These are phyloP conservation scores for Drosophila mettleri DNA, from an alignment of 2,888 invertebrate species.

Conservation along the genomic window DNA sequence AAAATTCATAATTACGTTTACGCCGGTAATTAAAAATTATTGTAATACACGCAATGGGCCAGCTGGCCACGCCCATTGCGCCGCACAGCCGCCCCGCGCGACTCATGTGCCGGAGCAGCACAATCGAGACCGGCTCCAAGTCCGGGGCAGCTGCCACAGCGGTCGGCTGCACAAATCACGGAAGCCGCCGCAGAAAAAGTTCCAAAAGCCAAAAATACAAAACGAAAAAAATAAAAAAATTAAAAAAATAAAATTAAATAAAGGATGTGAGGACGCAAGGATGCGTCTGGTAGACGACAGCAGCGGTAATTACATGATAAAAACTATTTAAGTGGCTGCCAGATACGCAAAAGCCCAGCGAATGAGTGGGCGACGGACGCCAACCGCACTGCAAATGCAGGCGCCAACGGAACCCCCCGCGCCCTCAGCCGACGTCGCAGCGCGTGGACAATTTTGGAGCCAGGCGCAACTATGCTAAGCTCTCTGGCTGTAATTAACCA, in stretches of 20 bases:
- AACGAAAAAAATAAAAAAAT: background rate
- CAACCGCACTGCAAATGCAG: conserved; percentile 15
- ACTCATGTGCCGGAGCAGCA: conserved; percentile 57
- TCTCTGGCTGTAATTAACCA: too few species aligned
- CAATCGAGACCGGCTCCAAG: conserved; percentile 20
- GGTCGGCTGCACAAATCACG: conserved; percentile 77
- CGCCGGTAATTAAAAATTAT: conserved; percentile 86
- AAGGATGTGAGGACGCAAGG: conserved; percentile 32
- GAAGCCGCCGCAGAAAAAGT: conserved; percentile 57
- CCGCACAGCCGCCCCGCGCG: conserved; percentile 13
- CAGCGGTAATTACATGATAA: conserved; percentile 81
- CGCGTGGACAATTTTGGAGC: too few species aligned
- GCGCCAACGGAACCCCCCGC: conserved; percentile 7
- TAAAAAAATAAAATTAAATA: background rate
- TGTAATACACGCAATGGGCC: conserved; percentile 82
- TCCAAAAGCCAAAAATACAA: conserved; percentile 22
- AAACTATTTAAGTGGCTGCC: conserved; percentile 76
- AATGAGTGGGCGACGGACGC: background rate
- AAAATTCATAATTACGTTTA: conserved; percentile 86
- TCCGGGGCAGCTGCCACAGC: conserved; percentile 55
- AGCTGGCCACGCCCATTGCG: conserved; percentile 61
- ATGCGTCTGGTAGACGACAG: conserved; percentile 78
- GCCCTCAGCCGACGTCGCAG: conserved; percentile 7
- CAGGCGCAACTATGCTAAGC: too few species aligned
- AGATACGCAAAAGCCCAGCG: conserved; percentile 31